Evolutionary conservation across 1,140 invertebrate genomes (phyloP).

Genomic region (Drosophila arawakana): DNA sequence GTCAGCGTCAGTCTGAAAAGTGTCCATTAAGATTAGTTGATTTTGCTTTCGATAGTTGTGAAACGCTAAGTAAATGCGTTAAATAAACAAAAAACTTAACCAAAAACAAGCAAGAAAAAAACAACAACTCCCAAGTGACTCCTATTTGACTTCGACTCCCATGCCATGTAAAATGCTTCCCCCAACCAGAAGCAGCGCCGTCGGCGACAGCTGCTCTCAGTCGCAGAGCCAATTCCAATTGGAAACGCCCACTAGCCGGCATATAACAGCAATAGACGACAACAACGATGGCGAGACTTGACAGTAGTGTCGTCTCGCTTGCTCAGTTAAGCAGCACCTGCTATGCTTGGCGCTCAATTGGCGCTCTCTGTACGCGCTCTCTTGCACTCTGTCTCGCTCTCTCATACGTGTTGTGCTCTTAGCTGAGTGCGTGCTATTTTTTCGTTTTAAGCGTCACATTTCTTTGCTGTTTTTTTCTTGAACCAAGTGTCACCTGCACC

Average conservation of each 20-base stretch:
- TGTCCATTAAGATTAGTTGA: slow-evolving; percentile 82
- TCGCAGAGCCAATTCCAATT: slow-evolving; percentile 63
- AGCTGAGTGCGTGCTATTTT: slow-evolving; percentile 46
- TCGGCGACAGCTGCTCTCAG: slow-evolving; percentile 24
- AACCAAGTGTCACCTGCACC: slow-evolving; percentile 51
- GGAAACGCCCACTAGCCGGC: slow-evolving; percentile 70
- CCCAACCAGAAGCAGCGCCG: slow-evolving; percentile 66
- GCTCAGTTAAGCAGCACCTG: slow-evolving; percentile 56
- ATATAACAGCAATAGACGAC: slow-evolving; percentile 32
- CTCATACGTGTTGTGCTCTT: slow-evolving; percentile 20
- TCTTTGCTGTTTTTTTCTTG: slow-evolving; percentile 49
- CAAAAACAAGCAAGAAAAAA: background rate
- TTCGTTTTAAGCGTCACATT: slow-evolving; percentile 45
- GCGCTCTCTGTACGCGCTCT: slow-evolving; percentile 27
- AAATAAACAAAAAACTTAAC: slow-evolving; percentile 64
- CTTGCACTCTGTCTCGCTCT: slow-evolving; percentile 7
- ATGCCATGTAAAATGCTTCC: slow-evolving; percentile 58
- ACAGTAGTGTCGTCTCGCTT: slow-evolving; percentile 54
- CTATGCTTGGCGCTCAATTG: slow-evolving; percentile 40
- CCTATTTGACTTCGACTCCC: background rate
- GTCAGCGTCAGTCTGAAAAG: slow-evolving; percentile 72
- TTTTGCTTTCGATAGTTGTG: slow-evolving; percentile 76
- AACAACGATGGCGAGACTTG: slow-evolving; percentile 39
- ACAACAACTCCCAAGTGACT: slow-evolving; percentile 1
- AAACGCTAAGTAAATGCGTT: slow-evolving; percentile 70